Conservation (phyloP, 1,140 invertebrate species). For the Achatina immaculata region DNA sequence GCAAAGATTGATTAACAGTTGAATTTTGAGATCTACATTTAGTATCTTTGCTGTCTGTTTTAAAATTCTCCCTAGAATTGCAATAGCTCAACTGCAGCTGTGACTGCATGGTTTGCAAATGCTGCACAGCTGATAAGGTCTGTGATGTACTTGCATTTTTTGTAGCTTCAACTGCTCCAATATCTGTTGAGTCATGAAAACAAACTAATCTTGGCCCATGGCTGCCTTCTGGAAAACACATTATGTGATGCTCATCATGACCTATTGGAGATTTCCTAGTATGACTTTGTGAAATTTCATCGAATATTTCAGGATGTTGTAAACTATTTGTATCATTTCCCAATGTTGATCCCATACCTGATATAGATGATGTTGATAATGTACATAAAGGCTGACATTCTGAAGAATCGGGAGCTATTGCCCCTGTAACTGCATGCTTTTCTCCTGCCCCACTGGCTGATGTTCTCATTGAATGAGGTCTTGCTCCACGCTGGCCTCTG, state of each 20-base stretch:
- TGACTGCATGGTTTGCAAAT: neutral
- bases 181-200: neutral
- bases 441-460: neutral
- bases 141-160: neutral
- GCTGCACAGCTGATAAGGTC: neutral
- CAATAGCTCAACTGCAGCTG: neutral
- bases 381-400: neutral
- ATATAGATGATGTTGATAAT: neutral
- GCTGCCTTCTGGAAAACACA: neutral
- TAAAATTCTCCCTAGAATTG: neutral
- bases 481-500: constrained; percentile 65
- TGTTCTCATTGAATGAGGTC: constrained; percentile 51
- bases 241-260: neutral
- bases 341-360: neutral
- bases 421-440: neutral
- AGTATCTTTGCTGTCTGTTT: neutral
- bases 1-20: neutral
- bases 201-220: neutral
- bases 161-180: neutral
- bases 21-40: neutral
- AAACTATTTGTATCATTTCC: neutral
- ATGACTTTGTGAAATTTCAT: neutral
- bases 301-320: neutral
- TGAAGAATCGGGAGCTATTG: neutral
- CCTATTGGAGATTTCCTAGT: neutral